Conservation (phyloP, 2,797 vertebrate species). For the Eptatretus atami region DNA sequence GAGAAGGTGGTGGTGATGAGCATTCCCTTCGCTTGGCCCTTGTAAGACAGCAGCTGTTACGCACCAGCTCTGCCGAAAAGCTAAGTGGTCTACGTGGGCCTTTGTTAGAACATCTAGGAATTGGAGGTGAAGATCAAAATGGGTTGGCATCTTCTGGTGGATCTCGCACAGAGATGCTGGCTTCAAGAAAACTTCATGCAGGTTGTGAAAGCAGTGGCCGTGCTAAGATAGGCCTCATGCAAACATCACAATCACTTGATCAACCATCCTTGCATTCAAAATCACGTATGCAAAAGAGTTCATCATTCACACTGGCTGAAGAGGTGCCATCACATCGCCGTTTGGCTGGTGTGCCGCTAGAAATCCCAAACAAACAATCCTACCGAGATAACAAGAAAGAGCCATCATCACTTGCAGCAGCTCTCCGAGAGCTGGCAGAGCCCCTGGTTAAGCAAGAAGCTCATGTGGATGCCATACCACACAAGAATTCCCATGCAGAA, state of each 20-base stretch:
- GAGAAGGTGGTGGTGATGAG: slow-evolving; percentile 19
- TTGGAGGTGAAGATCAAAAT: slow-evolving; percentile 11
- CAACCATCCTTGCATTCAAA: no score
- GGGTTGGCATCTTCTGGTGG: no score
- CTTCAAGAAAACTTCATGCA: no score
- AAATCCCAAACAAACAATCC: slow-evolving; percentile 28
- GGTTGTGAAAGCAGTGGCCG: no score
- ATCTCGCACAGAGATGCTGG: no score
- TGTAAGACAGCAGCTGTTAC: slow-evolving; percentile 56
- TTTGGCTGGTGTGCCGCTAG: slow-evolving; percentile 41
- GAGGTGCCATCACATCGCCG: slow-evolving; percentile 53
- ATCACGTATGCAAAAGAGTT: slow-evolving; percentile 38
- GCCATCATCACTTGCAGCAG: not conserved
- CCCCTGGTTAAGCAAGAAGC: not conserved
- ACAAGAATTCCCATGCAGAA: no score
- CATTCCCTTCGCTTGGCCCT: slow-evolving; percentile 55
- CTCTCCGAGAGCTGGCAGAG: not conserved
- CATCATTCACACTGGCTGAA: slow-evolving; percentile 77
- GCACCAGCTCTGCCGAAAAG: slow-evolving; percentile 45
- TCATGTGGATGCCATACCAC: no score
- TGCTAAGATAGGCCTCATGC: no score
- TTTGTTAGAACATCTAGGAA: slow-evolving; percentile 53
- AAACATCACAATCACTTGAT: no score
- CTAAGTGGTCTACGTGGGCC: slow-evolving; percentile 76
- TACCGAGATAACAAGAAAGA: slow-evolving; percentile 4